Conservation (phyloP, 2,888 invertebrate genomes). For the Phytoseiulus persimilis region DNA sequence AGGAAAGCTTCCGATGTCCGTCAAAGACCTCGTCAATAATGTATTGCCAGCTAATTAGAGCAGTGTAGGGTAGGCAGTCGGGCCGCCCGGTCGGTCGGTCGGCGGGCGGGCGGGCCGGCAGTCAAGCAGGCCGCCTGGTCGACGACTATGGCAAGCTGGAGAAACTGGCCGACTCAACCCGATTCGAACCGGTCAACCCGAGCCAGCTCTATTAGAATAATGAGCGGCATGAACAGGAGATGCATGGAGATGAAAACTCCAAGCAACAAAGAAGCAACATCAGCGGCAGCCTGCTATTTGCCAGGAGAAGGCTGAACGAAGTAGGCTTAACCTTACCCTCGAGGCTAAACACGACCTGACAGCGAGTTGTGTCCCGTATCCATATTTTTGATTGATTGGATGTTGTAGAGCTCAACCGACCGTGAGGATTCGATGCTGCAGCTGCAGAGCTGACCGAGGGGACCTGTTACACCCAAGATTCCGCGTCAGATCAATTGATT, state of each 20-base stretch:
- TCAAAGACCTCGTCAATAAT: constrained; percentile 38
- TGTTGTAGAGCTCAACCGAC: not conserved
- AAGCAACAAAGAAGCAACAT: not conserved
- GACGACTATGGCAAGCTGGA: not conserved
- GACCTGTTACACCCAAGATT: not conserved
- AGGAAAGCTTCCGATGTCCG: constrained; percentile 10
- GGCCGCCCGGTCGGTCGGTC: not conserved
- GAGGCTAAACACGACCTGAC: not conserved
- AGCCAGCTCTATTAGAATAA: not conserved
- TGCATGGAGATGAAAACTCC: not conserved
- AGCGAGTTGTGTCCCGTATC: not conserved
- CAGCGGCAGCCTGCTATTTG: not conserved
- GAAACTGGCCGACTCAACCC: not conserved
- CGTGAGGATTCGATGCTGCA: not conserved
- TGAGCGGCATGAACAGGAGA: not conserved
- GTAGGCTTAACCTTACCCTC: not conserved
- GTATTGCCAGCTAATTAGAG: constrained; percentile 17
- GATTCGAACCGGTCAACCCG: not conserved
- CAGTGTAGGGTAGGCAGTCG: not conserved
- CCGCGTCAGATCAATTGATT: not conserved
- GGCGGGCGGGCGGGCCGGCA: not conserved
- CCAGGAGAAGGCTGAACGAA: not conserved
- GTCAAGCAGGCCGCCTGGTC: not conserved
- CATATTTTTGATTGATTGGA: not conserved
- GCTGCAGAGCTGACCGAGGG: not conserved